Percentiles rank a stretch among this genome's conserved stretches.
phyloP scores from a whole-genome alignment of 2,888 invertebrate species.

The Drosophila formosana region DNA sequence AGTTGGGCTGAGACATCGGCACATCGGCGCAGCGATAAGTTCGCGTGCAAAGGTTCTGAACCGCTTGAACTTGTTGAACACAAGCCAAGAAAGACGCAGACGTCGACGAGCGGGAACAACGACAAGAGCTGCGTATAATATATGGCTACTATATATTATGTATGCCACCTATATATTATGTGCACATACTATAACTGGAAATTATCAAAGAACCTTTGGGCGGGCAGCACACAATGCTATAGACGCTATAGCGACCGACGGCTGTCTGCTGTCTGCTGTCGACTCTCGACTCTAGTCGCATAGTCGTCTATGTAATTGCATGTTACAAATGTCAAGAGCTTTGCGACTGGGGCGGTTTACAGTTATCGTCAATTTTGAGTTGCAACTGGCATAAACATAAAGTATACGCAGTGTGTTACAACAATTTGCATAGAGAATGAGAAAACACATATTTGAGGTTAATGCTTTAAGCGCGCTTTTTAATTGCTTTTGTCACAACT shows the following conservation, averaged over 20 bases:
- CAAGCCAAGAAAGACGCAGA: constrained; percentile 42
- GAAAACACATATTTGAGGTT: too few relatives aligned
- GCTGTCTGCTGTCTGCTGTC: too few relatives aligned
- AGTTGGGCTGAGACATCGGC: background rate
- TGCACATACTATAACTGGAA: constrained; percentile 43
- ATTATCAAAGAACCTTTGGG: constrained; percentile 50
- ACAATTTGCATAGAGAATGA: too few relatives aligned
- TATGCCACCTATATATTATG: constrained; percentile 45
- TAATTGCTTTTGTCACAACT: too few relatives aligned
- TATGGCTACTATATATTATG: constrained; percentile 40
- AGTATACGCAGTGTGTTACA: constrained; percentile 17
- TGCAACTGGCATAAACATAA: background rate
- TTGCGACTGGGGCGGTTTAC: background rate
- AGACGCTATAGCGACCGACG: background rate
- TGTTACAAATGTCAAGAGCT: constrained; percentile 26
- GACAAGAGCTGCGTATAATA: constrained; percentile 34
- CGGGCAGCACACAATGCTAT: constrained; percentile 8
- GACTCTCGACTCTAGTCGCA: background rate
- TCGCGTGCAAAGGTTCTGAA: constrained; percentile 81
- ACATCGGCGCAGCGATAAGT: constrained; percentile 73
- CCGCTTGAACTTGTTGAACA: constrained; percentile 71
- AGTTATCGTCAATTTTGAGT: background rate
- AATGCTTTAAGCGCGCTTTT: too few relatives aligned
- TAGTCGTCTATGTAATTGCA: constrained; percentile 17
- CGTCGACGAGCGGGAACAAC: constrained; percentile 3